Conservation (phyloP, 1,140 invertebrate species). For the Brachionus rubens region DNA sequence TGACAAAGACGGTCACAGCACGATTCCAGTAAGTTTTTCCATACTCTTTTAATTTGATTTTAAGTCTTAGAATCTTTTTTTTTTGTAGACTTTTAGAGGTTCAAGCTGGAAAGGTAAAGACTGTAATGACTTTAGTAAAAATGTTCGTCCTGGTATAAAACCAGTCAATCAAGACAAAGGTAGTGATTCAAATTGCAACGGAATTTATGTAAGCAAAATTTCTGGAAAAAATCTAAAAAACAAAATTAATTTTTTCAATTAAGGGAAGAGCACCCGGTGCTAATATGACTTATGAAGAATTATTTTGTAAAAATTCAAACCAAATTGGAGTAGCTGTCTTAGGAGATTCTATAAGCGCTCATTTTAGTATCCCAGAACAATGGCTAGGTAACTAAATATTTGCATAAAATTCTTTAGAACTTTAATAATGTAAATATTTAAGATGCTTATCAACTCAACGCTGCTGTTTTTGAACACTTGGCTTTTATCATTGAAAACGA, state of each 20-base stretch:
- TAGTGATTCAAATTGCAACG: constrained; percentile 63
- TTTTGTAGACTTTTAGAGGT: constrained; percentile 61
- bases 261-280: constrained; percentile 56
- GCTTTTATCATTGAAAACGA: constrained; percentile 61
- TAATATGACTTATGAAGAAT: constrained; percentile 58
- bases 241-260: not conserved
- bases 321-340: constrained; percentile 61
- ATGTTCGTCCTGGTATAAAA: constrained; percentile 60
- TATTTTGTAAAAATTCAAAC: constrained; percentile 56
- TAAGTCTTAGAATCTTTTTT: no score
- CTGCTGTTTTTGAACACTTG: constrained; percentile 56
- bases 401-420: constrained; percentile 49
- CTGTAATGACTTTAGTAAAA: constrained; percentile 58
- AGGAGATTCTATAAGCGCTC: constrained; percentile 64
- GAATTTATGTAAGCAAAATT: constrained; percentile 57
- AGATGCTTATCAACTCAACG: constrained; percentile 45
- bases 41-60: no score
- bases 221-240: not conserved
- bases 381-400: constrained; percentile 61
- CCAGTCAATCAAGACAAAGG: constrained; percentile 53
- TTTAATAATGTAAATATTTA: not conserved
- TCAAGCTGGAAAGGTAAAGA: constrained; percentile 62
- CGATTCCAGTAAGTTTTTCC: constrained; percentile 51
- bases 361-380: constrained; percentile 62
- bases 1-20: constrained; percentile 55